phyloP scores from a whole-genome alignment of 2,888 invertebrate genomes.

The Caenorhabditis sinica region DNA sequence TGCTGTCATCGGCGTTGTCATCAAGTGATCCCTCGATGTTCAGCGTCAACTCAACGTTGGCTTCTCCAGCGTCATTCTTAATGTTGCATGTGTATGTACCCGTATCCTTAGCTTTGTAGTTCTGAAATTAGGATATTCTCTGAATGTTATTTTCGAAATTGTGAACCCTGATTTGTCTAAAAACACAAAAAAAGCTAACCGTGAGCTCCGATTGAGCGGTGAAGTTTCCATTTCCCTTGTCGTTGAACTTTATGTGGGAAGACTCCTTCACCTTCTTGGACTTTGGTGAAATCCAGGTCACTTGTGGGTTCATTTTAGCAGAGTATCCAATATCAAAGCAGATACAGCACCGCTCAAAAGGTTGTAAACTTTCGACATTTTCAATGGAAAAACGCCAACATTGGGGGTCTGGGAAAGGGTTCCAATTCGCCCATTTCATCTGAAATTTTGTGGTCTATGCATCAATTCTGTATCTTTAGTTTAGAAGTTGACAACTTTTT shows the following conservation, averaged over 20 bases:
- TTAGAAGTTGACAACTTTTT: too few species aligned
- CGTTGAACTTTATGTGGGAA: slow-evolving; percentile 83
- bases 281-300: slow-evolving; percentile 84
- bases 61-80: slow-evolving; percentile 96
- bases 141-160: background rate
- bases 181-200: slow-evolving; percentile 66
- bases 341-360: too few species aligned
- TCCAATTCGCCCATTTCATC: too few species aligned
- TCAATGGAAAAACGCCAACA: too few species aligned
- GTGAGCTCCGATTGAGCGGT: slow-evolving; percentile 80
- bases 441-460: too few species aligned
- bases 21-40: slow-evolving; percentile 91
- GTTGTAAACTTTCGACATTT: too few species aligned
- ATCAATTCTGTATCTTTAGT: too few species aligned
- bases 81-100: slow-evolving; percentile 98
- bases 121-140: slow-evolving; percentile 74
- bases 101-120: slow-evolving; percentile 84
- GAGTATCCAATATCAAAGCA: slow-evolving; percentile 84
- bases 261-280: slow-evolving; percentile 84
- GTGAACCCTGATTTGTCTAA: too few species aligned
- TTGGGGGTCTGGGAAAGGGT: too few species aligned
- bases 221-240: slow-evolving; percentile 62
- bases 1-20: slow-evolving; percentile 82
- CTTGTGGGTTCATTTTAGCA: slow-evolving; percentile 83
- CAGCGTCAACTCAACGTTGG: slow-evolving; percentile 96